A percentile compares a stretch with the other conserved stretches of the same genome.
Conservation (phyloP, 2,113 vertebrate species). For the Chunga burmeisteri region DNA sequence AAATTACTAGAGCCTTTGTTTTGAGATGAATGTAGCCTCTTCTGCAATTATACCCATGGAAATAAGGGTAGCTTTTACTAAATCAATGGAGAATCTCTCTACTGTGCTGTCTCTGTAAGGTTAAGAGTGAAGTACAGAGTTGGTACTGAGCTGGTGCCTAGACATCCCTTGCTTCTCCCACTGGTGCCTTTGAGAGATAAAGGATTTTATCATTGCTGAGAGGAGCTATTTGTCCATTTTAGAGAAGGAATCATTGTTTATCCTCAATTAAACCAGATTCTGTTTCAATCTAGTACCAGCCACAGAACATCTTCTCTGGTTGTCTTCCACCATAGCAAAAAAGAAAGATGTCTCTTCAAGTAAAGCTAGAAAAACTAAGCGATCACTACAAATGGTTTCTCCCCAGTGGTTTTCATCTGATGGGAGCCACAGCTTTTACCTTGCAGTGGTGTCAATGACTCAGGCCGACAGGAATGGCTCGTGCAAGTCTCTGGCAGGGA, state of each 20-base stretch:
- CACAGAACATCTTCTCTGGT: background rate
- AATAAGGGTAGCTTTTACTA: constrained; percentile 7
- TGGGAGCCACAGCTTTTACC: background rate
- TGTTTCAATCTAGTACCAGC: background rate
- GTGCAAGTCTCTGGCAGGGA: background rate
- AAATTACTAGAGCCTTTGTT: constrained; percentile 4
- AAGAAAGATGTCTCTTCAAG: background rate
- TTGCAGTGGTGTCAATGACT: background rate
- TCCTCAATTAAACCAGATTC: background rate
- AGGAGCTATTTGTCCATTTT: background rate
- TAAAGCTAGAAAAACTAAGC: background rate
- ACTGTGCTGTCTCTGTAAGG: background rate
- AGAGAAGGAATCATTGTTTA: background rate
- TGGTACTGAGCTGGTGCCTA: background rate
- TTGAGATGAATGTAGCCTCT: background rate
- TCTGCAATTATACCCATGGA: background rate
- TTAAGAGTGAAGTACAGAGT: background rate
- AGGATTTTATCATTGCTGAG: background rate
- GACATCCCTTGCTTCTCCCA: background rate
- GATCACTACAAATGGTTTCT: background rate
- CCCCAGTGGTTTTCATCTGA: background rate
- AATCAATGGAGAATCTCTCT: background rate
- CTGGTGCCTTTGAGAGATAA: background rate
- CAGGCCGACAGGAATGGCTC: background rate
- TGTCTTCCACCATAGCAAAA: background rate